Percentiles rank a stretch among this genome's conserved stretches.
Conservation (phyloP, 2,797 vertebrate genomes). For the Microctenopoma steveboyesi region DNA sequence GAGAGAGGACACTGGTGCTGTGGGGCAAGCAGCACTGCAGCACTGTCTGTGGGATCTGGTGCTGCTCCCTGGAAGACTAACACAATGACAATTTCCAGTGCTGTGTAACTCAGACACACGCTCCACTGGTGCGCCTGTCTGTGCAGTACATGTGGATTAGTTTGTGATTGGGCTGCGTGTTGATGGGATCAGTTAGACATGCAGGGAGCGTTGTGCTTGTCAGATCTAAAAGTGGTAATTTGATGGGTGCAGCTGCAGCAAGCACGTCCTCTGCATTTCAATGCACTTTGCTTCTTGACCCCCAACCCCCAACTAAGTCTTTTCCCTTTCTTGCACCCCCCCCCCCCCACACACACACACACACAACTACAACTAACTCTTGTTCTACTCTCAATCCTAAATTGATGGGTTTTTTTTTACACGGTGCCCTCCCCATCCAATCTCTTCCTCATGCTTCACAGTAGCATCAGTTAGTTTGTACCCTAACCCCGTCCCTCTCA, state of each 20-base stretch:
- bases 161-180: constrained; percentile 7
- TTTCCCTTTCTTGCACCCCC: constrained; percentile 26
- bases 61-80: constrained; percentile 37
- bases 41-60: constrained; percentile 40
- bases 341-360: background rate
- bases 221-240: constrained; percentile 81
- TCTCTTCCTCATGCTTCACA: constrained; percentile 10
- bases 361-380: constrained; percentile 36
- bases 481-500: background rate
- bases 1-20: constrained; percentile 45
- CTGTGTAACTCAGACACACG: constrained; percentile 37
- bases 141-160: constrained; percentile 12
- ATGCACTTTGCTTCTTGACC: constrained; percentile 74
- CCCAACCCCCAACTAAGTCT: constrained; percentile 60
- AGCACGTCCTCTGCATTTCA: constrained; percentile 85
- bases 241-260: constrained; percentile 89
- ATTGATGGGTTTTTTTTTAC: constrained; percentile 23
- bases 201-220: constrained; percentile 65
- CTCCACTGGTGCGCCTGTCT: constrained; percentile 10
- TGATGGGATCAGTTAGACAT: constrained; percentile 22
- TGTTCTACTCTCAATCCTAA: constrained; percentile 40
- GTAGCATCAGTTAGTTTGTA: constrained; percentile 1
- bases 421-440: background rate
- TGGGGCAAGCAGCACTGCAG: constrained; percentile 60
- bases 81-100: constrained; percentile 38